Evolutionary conservation across 1,140 invertebrate species (phyloP), one percentile per base, ranked within the genome.

Genomic region (Thaumetopoea pityocampa): DNA sequence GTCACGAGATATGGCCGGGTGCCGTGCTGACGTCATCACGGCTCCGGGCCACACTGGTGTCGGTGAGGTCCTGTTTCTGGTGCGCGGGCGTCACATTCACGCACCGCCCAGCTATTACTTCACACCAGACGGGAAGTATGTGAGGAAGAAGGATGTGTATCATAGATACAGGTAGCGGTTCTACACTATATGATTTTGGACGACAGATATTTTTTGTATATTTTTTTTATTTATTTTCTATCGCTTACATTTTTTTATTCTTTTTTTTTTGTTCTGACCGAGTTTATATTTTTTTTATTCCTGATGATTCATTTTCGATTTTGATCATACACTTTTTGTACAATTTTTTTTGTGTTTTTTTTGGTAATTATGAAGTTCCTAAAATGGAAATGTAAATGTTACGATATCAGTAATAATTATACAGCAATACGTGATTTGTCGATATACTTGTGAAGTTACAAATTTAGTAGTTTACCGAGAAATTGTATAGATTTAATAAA

Each of bases 41-140:
- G 79, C 76, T 0, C 79, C 79, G 2, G 61, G 65, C 2, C 38
- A 20, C n/a, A 15, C 35, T 5, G 73, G 71, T 1, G 35, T 34
- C 9, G 77, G 79, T 0, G 77, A 83, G 32, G 61, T 78, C 10
- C 57, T 81, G 24, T 81, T 78, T 51, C 57, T 81, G 27, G 74
- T 83, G 5, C 67, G 77, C 1, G 79, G 79, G 0, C 40, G 74
- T 9, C 80, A 84, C 37, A 84, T 81, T 19, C 80, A 84, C 40
- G 64, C 54, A 0, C 80, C 80, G 0, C 80, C 80, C 2, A 80
- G 60, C 45, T 81, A 78, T 34, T 81, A 81, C 36, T 78, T 80
- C 53, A 81, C 77, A 0, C 69, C 77, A 3, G 80, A 84, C 26
- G 80, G 80, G 35, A 81, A 81, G 53, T 84, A 84, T 38, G 80